phyloP scores from a whole-genome alignment of 2,888 invertebrate genomes.

The Enchytraeus crypticus region DNA sequence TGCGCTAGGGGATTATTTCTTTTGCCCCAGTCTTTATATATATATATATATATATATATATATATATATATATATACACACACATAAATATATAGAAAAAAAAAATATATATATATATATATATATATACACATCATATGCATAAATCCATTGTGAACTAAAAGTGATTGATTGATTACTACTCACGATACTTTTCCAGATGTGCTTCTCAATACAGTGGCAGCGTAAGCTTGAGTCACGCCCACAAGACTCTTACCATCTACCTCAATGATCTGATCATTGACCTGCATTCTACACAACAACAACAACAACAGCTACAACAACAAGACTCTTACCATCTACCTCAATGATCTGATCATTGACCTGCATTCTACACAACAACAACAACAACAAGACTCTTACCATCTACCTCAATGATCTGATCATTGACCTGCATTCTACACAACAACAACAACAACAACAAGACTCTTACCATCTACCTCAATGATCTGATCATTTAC shows the following conservation, averaged over 20 bases:
- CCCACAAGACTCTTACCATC: slow-evolving; percentile 96
- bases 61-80: too few species aligned
- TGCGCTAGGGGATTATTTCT: too few species aligned
- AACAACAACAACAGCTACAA: too few species aligned
- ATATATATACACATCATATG: too few species aligned
- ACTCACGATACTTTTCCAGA: slow-evolving; percentile 73
- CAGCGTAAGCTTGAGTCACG: slow-evolving; percentile 96
- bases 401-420: slow-evolving; percentile 97
- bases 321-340: slow-evolving; percentile 91
- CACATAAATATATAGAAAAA: not conserved
- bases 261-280: slow-evolving; percentile 98
- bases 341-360: slow-evolving; percentile 99
- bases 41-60: too few species aligned
- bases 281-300: slow-evolving; percentile 57
- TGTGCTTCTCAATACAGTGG: slow-evolving; percentile 88
- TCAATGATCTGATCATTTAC: too few species aligned
- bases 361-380: slow-evolving; percentile 55
- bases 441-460: too few species aligned
- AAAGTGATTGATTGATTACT: too few species aligned
- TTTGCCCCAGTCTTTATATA: too few species aligned
- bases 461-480: too few species aligned
- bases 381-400: slow-evolving; percentile 91
- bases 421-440: slow-evolving; percentile 73
- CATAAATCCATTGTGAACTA: too few species aligned
- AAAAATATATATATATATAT: too few species aligned